Base-by-base conservation (phyloP, 2,797 vertebrate genomes). In the Falco peregrinus region DNA sequence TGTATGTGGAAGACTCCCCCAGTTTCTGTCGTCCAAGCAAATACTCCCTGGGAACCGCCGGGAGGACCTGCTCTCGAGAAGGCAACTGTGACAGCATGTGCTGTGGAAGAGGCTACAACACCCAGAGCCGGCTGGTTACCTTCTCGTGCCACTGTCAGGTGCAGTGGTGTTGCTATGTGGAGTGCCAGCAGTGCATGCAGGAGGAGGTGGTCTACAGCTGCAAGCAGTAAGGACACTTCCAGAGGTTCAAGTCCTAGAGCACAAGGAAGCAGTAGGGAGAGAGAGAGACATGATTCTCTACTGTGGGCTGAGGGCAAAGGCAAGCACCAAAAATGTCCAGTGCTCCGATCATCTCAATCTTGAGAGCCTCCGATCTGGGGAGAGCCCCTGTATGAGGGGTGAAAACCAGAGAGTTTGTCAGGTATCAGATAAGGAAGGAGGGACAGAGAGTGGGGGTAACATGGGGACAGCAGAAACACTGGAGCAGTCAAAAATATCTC, bases 161-260 rank as follows among this genome's bases (percentile, higher is more conserved):
- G 61, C 99, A 98, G 96, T 99, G 99, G 99, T 99, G 99, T 97
- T 99, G 99, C 98, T 99, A 99, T 3, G 99, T 99, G 91, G 99
- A 99, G 97, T 99, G 99, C 94, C 99, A 99, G 94, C 99, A 99
- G 47, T 99, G 99, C 20, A 97, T 99, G 86, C 98, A 99, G 64
- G 99, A 99, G 95, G 99, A 99, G 96, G 99, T 99, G 71, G 98
- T 99, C 63, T 99, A 99, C 78, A 99, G 99, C 94, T 99, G 99
- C 97, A 99, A 99, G 80, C 98, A 97, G 81, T 98, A 98, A 98
- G n/a, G 68, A 20, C 20, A 0, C 90, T 6, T 33, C 77, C 76
- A 16, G 11, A 19, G 65, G 61, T 54, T 68, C 21, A 25, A 50
- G 80, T 11, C 29, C 65, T 54, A 51, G 57, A 74, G 65, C 35